Base-by-base conservation (phyloP, 2,888 invertebrate species). In the Syritta pipiens region DNA sequence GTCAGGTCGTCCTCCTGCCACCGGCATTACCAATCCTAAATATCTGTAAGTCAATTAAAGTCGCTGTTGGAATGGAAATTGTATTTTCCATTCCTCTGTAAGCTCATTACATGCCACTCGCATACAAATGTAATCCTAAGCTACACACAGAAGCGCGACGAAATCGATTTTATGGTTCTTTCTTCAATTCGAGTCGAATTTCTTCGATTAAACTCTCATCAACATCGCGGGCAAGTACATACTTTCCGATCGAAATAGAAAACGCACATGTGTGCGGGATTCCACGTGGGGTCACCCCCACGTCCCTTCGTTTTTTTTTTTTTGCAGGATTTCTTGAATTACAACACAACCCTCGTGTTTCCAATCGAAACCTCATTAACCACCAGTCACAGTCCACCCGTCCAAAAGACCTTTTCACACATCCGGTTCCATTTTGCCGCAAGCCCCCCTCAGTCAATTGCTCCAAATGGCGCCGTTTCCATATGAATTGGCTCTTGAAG, bases 361-460 rank as follows among this genome's bases (percentile, higher is more conserved):
- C 48, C 65, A 60, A 76, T 71, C 59, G 72, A 72, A 65, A 49
- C 37, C 72, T 72, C 65, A 60, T 65, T 77, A 48, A 48, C 57
- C 32, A 51, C 57, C 46, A 7, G 20, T n/a, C 44, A 14, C 1
- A n/a, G 19, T n/a, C 37, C 3, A 9, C 17, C 9, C n/a, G 9
- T n/a, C 17, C 26, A 5, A 37, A 14, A n/a, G 44, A 14, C 9
- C 12, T 14, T 28, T 10, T 17, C 35, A n/a, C 46, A 46, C 22
- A 57, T 37, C 55, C 65, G 19, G 10, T 42, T 10, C 9, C 55
- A 10, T 19, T n/a, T 42, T 26, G n/a, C 9, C 19, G 9, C 14
- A 7, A 10, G 10, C 14, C 12, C 19, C 30, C 19, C 7, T 1
- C 17, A 48, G 9, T 10, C 9, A 35, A 44, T 35, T 42, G 37